These are phyloP conservation scores for Avahi laniger DNA, from an alignment of 2,797 vertebrate species.

Conservation along the genomic window DNA sequence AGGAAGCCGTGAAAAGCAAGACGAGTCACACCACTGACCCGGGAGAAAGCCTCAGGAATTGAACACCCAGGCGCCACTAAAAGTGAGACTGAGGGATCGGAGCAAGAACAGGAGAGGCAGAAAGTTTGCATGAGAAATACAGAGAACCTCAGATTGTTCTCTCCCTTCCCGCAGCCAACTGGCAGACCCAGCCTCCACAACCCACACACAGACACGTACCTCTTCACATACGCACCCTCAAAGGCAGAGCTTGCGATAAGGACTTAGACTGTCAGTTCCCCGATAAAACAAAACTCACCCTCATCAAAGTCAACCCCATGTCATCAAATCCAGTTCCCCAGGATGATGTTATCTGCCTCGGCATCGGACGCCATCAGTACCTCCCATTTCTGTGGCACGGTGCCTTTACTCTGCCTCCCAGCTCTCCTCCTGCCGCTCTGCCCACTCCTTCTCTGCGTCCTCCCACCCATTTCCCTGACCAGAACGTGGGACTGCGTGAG, in stretches of 20 bases:
- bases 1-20: not conserved
- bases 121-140: too few species aligned
- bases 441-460: not conserved
- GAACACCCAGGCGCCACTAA: not conserved
- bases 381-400: not conserved
- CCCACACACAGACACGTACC: not conserved
- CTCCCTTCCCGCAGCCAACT: not conserved
- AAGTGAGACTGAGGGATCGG: not conserved
- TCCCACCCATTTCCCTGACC: not conserved
- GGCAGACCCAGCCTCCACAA: too few species aligned
- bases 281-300: not conserved
- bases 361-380: too few species aligned
- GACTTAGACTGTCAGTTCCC: not conserved
- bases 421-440: not conserved
- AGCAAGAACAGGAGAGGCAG: too few species aligned
- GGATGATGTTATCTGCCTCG: too few species aligned
- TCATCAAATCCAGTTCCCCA: not conserved
- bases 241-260: not conserved
- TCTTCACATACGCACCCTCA: rapidly evolving
- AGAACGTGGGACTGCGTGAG: not conserved
- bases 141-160: not conserved
- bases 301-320: not conserved
- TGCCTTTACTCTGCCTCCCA: not conserved
- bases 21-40: not conserved
- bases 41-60: not conserved